Base-by-base conservation (phyloP, 2,113 vertebrate species). In the Puma concolor region DNA sequence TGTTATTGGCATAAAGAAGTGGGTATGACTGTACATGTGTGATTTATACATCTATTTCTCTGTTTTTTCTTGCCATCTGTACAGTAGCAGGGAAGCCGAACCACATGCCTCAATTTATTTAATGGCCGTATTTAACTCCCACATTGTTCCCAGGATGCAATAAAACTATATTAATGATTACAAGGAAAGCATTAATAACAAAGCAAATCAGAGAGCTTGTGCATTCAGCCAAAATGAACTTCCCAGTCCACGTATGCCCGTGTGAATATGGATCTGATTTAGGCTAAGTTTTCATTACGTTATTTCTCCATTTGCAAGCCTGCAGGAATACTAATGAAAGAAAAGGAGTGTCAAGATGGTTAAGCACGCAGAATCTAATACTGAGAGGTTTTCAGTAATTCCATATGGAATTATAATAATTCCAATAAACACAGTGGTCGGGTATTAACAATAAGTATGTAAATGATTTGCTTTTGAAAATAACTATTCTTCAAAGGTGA, bases 91-190 rank as follows among this genome's bases (percentile, higher is more conserved):
- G 41, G 38, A 94, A 92, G 41, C 50, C 31, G 31, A 74, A 91
- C 76, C 64, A 11, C 74, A 14, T 81, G 67, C 81, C 67, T 90
- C 96, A 25, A 72, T 97, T 96, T 90, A 95, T 79, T 97, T 96
- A 94, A 92, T 2, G 5, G 79, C 57, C 33, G 4, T 89, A 87
- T 91, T 90, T 91, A 96, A 92, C 79, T 91, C 54, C 92, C 87
- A 95, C 79, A 82, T 82, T 88, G 80, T 97, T 97, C 88, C 84
- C 63, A 72, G 91, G 60, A 94, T 97, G 94, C 88, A 95, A 38
- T 97, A 93, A 96, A 97, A 92, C 14, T 72, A 27, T 97, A 93
- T 94, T 94, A 97, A 97, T 64, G 91, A 93, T 95, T 88, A 88
- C 74, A 90, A 89, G 86, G 52, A 84, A 97, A 95, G 41, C 77